Conservation (phyloP, 2,888 invertebrate species). For the Plemyria rubiginata region DNA sequence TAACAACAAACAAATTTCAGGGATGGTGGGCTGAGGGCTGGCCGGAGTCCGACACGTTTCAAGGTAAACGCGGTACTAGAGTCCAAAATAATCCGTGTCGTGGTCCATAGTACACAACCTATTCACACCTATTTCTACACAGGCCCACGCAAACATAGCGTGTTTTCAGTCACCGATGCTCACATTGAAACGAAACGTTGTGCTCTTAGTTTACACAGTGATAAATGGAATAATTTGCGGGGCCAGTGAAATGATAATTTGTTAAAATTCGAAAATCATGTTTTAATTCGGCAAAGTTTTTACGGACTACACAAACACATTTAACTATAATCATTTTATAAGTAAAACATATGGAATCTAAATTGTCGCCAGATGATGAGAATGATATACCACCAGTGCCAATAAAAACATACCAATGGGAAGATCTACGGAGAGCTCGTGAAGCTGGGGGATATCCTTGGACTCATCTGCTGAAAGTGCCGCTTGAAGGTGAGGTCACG, state of each 20-base stretch:
- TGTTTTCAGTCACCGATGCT: constrained; percentile 80
- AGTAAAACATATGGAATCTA: constrained; percentile 82
- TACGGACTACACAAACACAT: constrained; percentile 24
- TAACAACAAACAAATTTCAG: constrained; percentile 61
- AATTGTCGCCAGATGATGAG: constrained; percentile 82
- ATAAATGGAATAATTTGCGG: constrained; percentile 66
- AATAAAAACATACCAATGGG: constrained; percentile 92
- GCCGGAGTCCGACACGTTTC: constrained; percentile 61
- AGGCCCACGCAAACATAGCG: constrained; percentile 80
- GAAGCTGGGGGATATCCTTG: constrained; percentile 91
- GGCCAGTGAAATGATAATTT: constrained; percentile 61
- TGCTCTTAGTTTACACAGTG: constrained; percentile 79
- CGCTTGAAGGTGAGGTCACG: constrained; percentile 80
- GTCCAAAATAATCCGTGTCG: constrained; percentile 72
- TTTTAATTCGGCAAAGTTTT: constrained; percentile 20
- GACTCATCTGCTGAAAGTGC: constrained; percentile 90
- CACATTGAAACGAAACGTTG: constrained; percentile 81
- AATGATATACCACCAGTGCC: constrained; percentile 87
- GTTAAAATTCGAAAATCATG: constrained; percentile 35
- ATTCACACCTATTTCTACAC: constrained; percentile 84
- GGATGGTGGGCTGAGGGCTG: constrained; percentile 60
- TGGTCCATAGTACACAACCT: constrained; percentile 77
- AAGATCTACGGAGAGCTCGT: constrained; percentile 89
- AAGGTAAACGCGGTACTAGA: constrained; percentile 77
- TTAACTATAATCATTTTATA: constrained; percentile 47